Conservation (phyloP, 1,140 invertebrate genomes). For the Chlorops oryzae region DNA sequence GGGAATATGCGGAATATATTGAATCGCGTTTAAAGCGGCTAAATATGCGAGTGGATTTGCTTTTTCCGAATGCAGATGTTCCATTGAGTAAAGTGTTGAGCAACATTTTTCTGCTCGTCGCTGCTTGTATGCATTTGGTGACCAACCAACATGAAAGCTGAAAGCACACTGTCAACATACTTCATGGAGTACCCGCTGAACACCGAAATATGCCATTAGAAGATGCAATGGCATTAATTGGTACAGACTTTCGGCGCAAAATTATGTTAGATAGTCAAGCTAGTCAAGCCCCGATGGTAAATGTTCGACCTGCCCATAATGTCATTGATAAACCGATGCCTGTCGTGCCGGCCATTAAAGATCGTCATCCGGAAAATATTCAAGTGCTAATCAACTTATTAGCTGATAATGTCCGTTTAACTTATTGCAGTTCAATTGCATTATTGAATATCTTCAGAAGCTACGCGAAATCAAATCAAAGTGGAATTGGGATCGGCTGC, state of each 20-base stretch:
- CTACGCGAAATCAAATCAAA: constrained; percentile 66
- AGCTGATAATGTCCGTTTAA: constrained; percentile 71
- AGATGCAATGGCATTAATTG: constrained; percentile 74
- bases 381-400: constrained; percentile 72
- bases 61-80: constrained; percentile 85
- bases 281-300: neutral
- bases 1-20: constrained; percentile 84
- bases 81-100: constrained; percentile 74
- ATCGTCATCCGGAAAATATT: constrained; percentile 63
- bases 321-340: too few species aligned
- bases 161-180: constrained; percentile 81
- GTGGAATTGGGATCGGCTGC: constrained; percentile 59
- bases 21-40: constrained; percentile 74
- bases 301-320: constrained; percentile 14
- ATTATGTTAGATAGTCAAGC: constrained; percentile 48
- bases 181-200: constrained; percentile 81
- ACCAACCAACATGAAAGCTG: constrained; percentile 78
- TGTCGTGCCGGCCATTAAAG: constrained; percentile 26
- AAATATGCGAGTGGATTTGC: constrained; percentile 74
- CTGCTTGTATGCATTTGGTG: constrained; percentile 78
- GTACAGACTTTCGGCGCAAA: constrained; percentile 73
- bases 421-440: constrained; percentile 70
- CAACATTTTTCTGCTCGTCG: constrained; percentile 74
- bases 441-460: constrained; percentile 74
- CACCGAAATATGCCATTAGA: constrained; percentile 93